Evolutionary conservation across 2,888 invertebrate genomes (phyloP).

Genomic region (Molanna angustata): DNA sequence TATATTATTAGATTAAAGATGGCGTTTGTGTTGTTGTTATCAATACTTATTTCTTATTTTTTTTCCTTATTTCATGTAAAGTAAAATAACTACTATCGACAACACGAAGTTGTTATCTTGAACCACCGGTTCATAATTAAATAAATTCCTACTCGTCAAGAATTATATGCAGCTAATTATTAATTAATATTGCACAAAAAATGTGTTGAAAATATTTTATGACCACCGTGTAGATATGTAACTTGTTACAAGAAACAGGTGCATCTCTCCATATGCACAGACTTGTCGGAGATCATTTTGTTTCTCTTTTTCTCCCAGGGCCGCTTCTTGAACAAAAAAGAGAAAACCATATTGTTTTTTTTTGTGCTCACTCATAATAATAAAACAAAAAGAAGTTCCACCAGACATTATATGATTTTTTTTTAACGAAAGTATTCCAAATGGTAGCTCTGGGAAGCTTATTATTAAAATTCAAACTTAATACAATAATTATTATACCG

Average conservation of each 20-base stretch:
- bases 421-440: conserved; percentile 13
- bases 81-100: too few relatives aligned
- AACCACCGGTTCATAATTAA: too few relatives aligned
- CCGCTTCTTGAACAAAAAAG: conserved; percentile 18
- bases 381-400: conserved; percentile 18
- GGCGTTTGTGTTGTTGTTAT: too few relatives aligned
- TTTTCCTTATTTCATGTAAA: too few relatives aligned
- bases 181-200: too few relatives aligned
- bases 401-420: conserved; percentile 25
- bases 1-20: too few relatives aligned
- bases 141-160: too few relatives aligned
- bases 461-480: not conserved
- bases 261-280: conserved; percentile 24
- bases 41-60: too few relatives aligned
- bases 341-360: conserved; percentile 19
- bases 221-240: conserved; percentile 25
- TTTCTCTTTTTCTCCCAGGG: conserved; percentile 19
- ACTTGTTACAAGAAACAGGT: conserved; percentile 27
- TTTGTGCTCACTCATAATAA: conserved; percentile 16
- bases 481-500: too few relatives aligned
- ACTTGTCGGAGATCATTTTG: conserved; percentile 15
- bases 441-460: conserved; percentile 18
- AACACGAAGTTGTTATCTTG: too few relatives aligned
- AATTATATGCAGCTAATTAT: too few relatives aligned
- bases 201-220: conserved; percentile 5